phyloP scores from a whole-genome alignment of 1,140 invertebrate species.

The Aphelenchoides avenae region DNA sequence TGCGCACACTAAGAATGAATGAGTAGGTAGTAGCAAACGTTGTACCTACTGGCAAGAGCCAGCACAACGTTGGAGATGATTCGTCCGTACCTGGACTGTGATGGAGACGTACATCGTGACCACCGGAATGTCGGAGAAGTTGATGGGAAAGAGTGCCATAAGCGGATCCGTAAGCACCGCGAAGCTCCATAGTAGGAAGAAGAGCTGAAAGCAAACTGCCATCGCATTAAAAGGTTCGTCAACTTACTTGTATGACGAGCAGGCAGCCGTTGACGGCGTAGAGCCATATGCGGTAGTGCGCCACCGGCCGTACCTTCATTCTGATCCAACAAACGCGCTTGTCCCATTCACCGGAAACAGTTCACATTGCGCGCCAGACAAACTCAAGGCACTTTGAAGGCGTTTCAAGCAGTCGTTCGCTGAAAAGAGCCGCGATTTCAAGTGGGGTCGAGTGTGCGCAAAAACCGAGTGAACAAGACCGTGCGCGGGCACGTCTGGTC shows the following conservation, averaged over 20 bases:
- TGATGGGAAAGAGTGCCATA: conserved; percentile 1
- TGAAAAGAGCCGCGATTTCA: background rate
- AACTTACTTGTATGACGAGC: conserved; percentile 14
- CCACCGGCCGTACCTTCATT: conserved; percentile 18
- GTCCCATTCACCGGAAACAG: background rate
- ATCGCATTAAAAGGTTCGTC: background rate
- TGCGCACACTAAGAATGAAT: background rate
- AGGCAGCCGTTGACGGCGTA: conserved; percentile 21
- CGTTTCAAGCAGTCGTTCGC: background rate
- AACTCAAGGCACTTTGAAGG: background rate
- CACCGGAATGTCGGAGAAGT: background rate
- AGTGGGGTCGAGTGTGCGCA: background rate
- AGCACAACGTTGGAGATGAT: no score
- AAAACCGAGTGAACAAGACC: background rate
- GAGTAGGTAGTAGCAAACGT: background rate
- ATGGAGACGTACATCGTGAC: conserved; percentile 1
- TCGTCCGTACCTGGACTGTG: conserved; percentile 3
- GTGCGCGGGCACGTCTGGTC: no score
- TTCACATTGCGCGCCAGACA: background rate
- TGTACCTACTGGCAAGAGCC: background rate
- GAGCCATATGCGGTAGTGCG: conserved; percentile 31
- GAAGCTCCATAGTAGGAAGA: conserved; percentile 2
- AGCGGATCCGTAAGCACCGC: background rate
- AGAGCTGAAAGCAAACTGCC: background rate
- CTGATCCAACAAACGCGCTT: background rate